These are phyloP conservation scores for Zaprionus kolodkinae DNA, from an alignment of 1,140 invertebrate genomes.

Conservation along the genomic window DNA sequence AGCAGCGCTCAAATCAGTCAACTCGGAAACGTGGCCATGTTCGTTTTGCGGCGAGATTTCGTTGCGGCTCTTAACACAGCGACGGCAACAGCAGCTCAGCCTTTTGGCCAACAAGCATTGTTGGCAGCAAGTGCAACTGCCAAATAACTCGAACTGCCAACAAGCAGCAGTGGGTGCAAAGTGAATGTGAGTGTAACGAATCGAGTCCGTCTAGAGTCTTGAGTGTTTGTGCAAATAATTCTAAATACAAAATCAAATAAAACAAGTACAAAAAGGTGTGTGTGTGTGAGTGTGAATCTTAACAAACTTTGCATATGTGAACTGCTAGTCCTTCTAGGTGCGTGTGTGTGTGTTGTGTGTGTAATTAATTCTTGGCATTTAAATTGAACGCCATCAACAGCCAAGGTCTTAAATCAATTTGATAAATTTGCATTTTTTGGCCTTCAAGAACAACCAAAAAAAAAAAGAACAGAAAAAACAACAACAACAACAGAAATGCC, in stretches of 20 bases:
- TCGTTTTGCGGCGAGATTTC: slow-evolving; percentile 65
- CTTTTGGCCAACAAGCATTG: slow-evolving; percentile 32
- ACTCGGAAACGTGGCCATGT: slow-evolving; percentile 82
- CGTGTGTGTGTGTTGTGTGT: slow-evolving; percentile 48
- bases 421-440: slow-evolving; percentile 76
- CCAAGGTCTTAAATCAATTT: slow-evolving; percentile 74
- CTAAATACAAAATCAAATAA: slow-evolving; percentile 1
- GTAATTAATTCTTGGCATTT: slow-evolving; percentile 76
- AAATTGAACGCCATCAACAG: slow-evolving; percentile 66
- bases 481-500: slow-evolving; percentile 9
- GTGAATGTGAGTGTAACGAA: slow-evolving; percentile 6
- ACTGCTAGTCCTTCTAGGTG: neutral
- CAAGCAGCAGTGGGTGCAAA: neutral
- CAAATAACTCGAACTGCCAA: slow-evolving; percentile 27
- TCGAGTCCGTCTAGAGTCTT: neutral
- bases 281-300: slow-evolving; percentile 3
- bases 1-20: slow-evolving; percentile 70
- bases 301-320: neutral
- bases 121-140: slow-evolving; percentile 53
- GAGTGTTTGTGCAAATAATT: slow-evolving; percentile 12
- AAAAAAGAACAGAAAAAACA: too few species aligned
- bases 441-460: slow-evolving; percentile 25
- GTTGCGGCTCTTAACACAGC: slow-evolving; percentile 48
- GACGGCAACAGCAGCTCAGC: slow-evolving; percentile 10
- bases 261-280: slow-evolving; percentile 9